Evolutionary conservation across 2,113 vertebrate species (phyloP).

Genomic region (Penelope pileata): DNA sequence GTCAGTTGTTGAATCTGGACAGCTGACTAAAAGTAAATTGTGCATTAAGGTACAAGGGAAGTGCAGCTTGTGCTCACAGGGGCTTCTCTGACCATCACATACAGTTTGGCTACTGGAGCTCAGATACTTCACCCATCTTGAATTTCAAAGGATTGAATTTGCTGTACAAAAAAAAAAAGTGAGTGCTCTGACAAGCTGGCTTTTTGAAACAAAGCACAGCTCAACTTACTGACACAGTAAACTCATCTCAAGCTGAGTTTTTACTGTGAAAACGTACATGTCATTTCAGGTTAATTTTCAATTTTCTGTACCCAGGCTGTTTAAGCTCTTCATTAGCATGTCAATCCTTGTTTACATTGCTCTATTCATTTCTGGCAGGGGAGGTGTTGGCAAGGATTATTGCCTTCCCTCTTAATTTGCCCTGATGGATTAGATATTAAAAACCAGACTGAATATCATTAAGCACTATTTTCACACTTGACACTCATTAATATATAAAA

Average conservation of each 20-base stretch:
- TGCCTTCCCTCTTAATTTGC: neutral
- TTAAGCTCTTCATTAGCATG: neutral
- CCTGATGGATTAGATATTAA: neutral
- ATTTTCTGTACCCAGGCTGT: neutral
- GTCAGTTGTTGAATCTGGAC: slow-evolving; percentile 70
- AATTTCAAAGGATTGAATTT: neutral
- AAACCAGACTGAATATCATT: neutral
- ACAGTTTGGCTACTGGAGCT: slow-evolving; percentile 69
- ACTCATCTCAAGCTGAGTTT: neutral
- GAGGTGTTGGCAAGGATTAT: neutral
- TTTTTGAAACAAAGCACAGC: neutral
- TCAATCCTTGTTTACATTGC: neutral
- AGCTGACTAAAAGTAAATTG: slow-evolving; percentile 73
- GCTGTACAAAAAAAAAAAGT: neutral
- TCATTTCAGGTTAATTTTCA: neutral
- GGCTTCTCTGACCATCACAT: slow-evolving; percentile 60
- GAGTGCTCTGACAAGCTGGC: neutral
- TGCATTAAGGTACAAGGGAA: slow-evolving; percentile 71
- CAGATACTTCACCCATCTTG: slow-evolving; percentile 49
- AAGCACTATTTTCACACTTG: neutral
- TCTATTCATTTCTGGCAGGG: neutral
- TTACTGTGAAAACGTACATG: neutral
- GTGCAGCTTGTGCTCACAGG: slow-evolving; percentile 69
- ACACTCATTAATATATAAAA: neutral
- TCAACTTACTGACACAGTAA: neutral